Evolutionary conservation across 2,888 invertebrate species (phyloP).

Genomic region (Zaprionus bogoriensis): DNA sequence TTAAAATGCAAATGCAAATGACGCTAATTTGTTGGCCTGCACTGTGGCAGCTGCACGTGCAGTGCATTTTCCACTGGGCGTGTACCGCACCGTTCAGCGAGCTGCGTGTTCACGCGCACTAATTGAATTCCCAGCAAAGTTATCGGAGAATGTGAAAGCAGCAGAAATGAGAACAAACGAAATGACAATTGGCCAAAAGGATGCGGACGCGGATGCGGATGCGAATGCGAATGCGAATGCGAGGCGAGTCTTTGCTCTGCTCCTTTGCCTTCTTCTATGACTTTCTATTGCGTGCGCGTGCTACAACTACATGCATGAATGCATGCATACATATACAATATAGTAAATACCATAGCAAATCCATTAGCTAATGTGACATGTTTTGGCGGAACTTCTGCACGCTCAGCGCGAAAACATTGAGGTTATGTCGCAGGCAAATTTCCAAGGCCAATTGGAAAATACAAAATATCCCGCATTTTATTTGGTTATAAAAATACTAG

Average conservation of each 20-base stretch:
- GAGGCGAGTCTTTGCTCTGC: not conserved
- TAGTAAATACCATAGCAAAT: constrained; percentile 18
- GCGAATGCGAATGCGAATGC: not conserved
- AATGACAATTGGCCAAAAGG: not conserved
- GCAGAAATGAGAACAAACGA: constrained; percentile 6
- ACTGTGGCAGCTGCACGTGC: not conserved
- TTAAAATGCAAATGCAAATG: not conserved
- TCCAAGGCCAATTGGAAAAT: no score
- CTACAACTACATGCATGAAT: no score
- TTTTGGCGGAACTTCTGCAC: constrained; percentile 24
- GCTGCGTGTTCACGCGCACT: constrained; percentile 21
- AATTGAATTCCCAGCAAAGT: constrained; percentile 27
- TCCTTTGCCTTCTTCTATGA: not conserved
- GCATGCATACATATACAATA: constrained; percentile 12
- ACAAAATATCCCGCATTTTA: no score
- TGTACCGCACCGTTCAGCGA: constrained; percentile 4
- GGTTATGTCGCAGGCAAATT: no score
- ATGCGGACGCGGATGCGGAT: not conserved
- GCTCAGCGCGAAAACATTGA: no score
- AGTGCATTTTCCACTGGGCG: not conserved
- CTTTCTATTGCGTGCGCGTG: not conserved
- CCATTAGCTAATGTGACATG: constrained; percentile 51
- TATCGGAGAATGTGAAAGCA: constrained; percentile 10
- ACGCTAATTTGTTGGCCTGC: not conserved
- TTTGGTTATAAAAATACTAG: no score